These are phyloP conservation scores for Drosophila kepulauana DNA, from an alignment of 1,140 invertebrate species.

Conservation along the genomic window DNA sequence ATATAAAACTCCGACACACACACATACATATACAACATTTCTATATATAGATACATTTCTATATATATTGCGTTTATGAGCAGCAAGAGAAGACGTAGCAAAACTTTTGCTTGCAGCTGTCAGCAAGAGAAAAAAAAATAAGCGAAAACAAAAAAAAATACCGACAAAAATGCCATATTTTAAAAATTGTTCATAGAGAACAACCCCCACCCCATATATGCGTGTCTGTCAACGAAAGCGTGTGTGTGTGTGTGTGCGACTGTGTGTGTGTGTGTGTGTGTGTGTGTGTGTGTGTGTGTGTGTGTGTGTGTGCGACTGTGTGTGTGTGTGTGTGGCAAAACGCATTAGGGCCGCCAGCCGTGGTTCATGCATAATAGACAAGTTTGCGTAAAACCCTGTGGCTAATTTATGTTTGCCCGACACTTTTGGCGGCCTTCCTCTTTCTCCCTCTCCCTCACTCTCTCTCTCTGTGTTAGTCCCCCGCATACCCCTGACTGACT, in stretches of 20 bases:
- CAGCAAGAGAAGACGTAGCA: constrained; percentile 21
- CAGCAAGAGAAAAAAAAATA: constrained; percentile 8
- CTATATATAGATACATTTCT: constrained; percentile 14
- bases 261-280: constrained; percentile 3
- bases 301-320: background rate
- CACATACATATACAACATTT: background rate
- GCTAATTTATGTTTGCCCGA: constrained; percentile 64
- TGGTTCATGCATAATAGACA: constrained; percentile 65
- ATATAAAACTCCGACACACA: background rate
- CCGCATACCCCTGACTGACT: constrained; percentile 35
- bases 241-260: background rate
- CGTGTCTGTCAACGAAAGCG: constrained; percentile 11
- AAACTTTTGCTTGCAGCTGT: constrained; percentile 54
- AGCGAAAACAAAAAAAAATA: constrained; percentile 16
- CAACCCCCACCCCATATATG: background rate
- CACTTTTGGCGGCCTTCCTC: constrained; percentile 31
- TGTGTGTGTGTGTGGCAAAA: constrained; percentile 38
- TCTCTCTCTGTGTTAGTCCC: background rate
- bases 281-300: constrained; percentile 14
- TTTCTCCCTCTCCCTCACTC: background rate
- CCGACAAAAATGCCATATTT: constrained; percentile 52
- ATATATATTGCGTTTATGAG: constrained; percentile 55
- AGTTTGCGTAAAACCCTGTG: constrained; percentile 62
- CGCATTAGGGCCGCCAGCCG: constrained; percentile 57
- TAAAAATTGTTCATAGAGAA: constrained; percentile 55